Percentiles rank a stretch among this genome's conserved stretches.
Evolutionary conservation across 2,113 vertebrate genomes (phyloP).

Genomic region (Verasper variegatus): DNA sequence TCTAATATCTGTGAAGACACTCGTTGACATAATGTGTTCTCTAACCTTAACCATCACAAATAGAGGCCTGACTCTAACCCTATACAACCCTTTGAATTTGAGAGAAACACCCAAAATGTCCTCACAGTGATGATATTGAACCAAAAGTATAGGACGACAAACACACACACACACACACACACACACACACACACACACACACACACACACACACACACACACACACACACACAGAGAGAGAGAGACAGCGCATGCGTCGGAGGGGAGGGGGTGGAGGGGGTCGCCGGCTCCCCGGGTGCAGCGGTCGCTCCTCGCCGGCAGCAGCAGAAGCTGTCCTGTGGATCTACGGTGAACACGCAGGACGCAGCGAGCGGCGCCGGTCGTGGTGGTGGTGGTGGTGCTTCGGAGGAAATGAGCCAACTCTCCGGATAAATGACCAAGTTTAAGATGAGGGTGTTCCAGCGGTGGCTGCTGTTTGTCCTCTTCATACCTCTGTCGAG

Average conservation of each 20-base stretch:
- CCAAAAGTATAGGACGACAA: neutral
- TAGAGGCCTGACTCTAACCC: too few relatives aligned
- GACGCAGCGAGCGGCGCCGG: constrained; percentile 19
- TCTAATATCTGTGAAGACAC: too few relatives aligned
- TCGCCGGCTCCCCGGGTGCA: constrained; percentile 6
- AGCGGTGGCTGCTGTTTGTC: constrained; percentile 59
- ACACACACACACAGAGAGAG: neutral
- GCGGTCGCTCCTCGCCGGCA: neutral
- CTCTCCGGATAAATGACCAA: constrained; percentile 77
- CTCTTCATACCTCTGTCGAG: constrained; percentile 74
- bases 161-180: neutral
- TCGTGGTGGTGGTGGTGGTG: neutral
- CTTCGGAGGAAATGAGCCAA: constrained; percentile 59
- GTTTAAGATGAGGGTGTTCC: constrained; percentile 72
- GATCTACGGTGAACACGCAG: constrained; percentile 30
- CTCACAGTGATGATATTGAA: too few relatives aligned
- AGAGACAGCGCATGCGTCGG: constrained; percentile 63
- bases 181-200: neutral
- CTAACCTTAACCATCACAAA: too few relatives aligned
- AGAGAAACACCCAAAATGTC: too few relatives aligned
- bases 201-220: too few relatives aligned
- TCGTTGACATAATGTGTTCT: too few relatives aligned
- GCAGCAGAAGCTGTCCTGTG: constrained; percentile 33
- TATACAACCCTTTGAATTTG: too few relatives aligned
- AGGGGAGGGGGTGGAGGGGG: constrained; percentile 23